These are phyloP conservation scores for Netelia virgata DNA, from an alignment of 2,888 invertebrate species.

Conservation along the genomic window DNA sequence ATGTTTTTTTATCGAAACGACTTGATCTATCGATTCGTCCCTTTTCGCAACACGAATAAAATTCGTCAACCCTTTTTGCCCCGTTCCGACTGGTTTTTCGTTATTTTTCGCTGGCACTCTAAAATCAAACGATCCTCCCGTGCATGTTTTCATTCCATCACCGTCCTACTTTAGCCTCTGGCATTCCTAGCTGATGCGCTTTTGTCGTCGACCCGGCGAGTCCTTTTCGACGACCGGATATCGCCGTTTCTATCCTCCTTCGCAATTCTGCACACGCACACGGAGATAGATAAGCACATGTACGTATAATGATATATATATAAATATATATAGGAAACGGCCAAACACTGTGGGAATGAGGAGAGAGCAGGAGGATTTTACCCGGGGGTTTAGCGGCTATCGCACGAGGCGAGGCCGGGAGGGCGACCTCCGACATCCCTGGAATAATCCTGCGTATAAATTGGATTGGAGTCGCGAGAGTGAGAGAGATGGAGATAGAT, in stretches of 20 bases:
- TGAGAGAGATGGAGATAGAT: conserved; percentile 62
- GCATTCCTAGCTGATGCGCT: conserved; percentile 1
- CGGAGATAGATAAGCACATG: neutral
- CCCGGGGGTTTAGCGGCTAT: conserved; percentile 35
- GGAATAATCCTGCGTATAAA: conserved; percentile 83
- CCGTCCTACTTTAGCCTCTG: conserved; percentile 59
- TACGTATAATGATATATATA: neutral
- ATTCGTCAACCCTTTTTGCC: neutral
- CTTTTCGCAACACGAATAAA: neutral
- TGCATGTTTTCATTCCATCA: conserved; percentile 62
- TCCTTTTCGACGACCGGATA: conserved; percentile 45
- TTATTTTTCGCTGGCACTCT: conserved; percentile 1
- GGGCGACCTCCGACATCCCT: conserved; percentile 69
- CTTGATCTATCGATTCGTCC: neutral
- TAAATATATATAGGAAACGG: neutral
- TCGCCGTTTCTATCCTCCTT: conserved; percentile 54
- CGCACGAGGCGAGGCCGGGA: conserved; percentile 57
- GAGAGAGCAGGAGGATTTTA: neutral
- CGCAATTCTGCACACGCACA: conserved; percentile 33
- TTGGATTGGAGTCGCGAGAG: conserved; percentile 80
- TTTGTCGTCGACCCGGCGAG: conserved; percentile 20
- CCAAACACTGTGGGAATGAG: neutral
- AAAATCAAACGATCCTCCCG: conserved; percentile 47
- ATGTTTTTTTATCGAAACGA: neutral
- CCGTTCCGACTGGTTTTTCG: neutral